These are phyloP conservation scores for Aepyceros melampus DNA, from an alignment of 2,113 vertebrate species.

Conservation along the genomic window DNA sequence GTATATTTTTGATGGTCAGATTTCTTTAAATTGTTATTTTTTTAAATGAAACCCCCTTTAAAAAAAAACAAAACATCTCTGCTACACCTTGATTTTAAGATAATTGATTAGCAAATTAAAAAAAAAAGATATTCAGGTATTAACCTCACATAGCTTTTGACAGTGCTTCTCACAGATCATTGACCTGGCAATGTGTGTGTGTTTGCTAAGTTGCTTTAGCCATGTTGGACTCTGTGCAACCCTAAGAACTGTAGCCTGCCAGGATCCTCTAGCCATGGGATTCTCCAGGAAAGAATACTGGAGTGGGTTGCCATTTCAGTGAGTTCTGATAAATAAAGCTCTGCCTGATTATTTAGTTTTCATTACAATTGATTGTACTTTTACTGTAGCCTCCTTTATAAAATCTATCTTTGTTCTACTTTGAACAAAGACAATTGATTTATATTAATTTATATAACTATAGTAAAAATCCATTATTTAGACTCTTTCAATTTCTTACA, in stretches of 20 bases:
- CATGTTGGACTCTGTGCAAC: background rate
- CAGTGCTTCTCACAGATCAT: background rate
- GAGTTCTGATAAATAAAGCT: background rate
- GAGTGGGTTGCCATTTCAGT: background rate
- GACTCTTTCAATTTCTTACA: background rate
- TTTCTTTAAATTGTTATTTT: background rate
- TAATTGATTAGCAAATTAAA: background rate
- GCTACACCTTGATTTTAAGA: background rate
- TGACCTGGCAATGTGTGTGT: background rate
- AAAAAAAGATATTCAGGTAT: background rate
- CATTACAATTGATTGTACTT: constrained; percentile 13
- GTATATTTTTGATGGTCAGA: background rate
- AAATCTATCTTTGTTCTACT: background rate
- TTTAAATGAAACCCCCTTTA: background rate
- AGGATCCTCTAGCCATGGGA: background rate
- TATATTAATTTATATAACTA: background rate
- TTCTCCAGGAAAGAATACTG: background rate
- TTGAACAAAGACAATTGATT: background rate
- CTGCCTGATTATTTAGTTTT: background rate
- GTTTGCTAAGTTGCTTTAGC: background rate
- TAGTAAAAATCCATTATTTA: background rate
- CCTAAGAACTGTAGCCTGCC: background rate
- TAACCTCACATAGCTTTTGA: background rate
- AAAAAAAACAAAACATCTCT: background rate
- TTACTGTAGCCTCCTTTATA: background rate